These are phyloP conservation scores for Isichthys henryi DNA, from an alignment of 2,113 vertebrate genomes.

Conservation along the genomic window DNA sequence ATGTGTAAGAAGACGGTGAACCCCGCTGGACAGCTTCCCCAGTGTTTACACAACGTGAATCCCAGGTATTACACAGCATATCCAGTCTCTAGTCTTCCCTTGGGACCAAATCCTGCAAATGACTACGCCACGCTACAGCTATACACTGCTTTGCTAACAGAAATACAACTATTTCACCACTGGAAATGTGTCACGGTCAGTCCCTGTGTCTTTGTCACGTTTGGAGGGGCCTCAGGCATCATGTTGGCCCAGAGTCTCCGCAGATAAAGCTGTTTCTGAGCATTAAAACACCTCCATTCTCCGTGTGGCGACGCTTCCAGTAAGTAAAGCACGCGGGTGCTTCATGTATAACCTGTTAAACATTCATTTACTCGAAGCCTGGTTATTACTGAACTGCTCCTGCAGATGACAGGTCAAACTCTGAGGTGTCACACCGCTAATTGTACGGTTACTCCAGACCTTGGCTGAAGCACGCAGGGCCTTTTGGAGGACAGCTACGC, in stretches of 20 bases:
- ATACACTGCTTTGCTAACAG: background rate
- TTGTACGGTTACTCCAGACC: background rate
- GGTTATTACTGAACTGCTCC: background rate
- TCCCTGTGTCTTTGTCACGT: background rate
- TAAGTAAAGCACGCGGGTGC: background rate
- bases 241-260: background rate
- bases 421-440: background rate
- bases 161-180: background rate
- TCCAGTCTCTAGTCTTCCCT: background rate
- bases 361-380: background rate
- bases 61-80: background rate
- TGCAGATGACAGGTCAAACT: background rate
- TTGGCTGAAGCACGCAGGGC: background rate
- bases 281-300: background rate
- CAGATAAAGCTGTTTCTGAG: background rate
- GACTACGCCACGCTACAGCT: background rate
- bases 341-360: background rate
- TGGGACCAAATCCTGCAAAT: background rate
- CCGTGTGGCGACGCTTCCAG: background rate
- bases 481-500: background rate
- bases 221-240: background rate
- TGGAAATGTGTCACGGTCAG: background rate
- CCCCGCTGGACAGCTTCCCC: background rate
- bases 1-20: background rate
- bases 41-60: background rate